A percentile compares a stretch with the other conserved stretches of the same genome.
Conservation (phyloP, 2,113 vertebrate genomes). For the Eptesicus fuscus region DNA sequence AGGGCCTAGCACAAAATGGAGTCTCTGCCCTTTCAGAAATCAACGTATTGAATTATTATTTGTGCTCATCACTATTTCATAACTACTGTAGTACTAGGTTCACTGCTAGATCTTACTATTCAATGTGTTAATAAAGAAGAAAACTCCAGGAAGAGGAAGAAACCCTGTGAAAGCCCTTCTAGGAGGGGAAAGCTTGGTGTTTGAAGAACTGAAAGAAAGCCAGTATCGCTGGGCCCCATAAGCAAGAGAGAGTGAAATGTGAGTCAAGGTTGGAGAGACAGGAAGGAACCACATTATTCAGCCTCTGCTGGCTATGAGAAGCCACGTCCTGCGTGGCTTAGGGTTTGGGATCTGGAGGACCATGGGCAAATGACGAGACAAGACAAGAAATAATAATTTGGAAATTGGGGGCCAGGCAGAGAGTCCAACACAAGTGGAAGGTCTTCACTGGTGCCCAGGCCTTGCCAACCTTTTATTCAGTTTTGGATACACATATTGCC, state of each 20-base stretch:
- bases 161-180: not conserved
- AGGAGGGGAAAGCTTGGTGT: not conserved
- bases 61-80: not conserved
- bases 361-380: too few relatives aligned
- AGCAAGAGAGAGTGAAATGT: not conserved
- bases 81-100: not conserved
- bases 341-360: too few relatives aligned
- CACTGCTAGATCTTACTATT: not conserved
- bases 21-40: not conserved
- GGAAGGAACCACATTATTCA: not conserved
- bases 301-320: not conserved
- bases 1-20: too few relatives aligned
- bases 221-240: not conserved
- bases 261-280: not conserved
- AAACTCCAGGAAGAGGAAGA: not conserved
- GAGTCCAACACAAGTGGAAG: too few relatives aligned
- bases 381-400: too few relatives aligned
- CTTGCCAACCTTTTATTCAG: too few relatives aligned
- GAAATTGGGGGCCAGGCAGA: too few relatives aligned
- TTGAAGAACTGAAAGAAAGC: not conserved
- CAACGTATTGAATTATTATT: not conserved
- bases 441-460: too few relatives aligned
- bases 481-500: too few relatives aligned
- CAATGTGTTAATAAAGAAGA: not conserved
- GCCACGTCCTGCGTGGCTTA: too few relatives aligned